A percentile compares a stretch with the other conserved stretches of the same genome.
Conservation (phyloP, 2,888 invertebrate species). For the Drosophila testacea region DNA sequence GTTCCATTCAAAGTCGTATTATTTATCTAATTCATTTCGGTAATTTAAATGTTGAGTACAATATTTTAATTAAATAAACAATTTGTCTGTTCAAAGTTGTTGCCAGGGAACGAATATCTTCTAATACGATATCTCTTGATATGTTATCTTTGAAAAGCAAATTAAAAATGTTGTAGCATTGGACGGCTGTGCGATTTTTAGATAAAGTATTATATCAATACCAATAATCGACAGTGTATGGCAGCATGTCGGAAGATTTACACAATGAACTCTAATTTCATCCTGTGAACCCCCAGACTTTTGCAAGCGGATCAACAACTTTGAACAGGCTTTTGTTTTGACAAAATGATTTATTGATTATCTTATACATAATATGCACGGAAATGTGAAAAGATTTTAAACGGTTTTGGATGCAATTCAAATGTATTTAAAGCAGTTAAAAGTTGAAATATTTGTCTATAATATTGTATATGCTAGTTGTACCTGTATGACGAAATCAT, state of each 20-base stretch:
- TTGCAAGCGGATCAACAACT: conserved; percentile 24
- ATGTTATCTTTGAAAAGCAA: conserved; percentile 21
- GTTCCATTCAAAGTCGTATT: conserved; percentile 42
- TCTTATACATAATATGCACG: conserved; percentile 9
- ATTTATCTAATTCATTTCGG: conserved; percentile 52
- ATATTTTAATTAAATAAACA: conserved; percentile 11
- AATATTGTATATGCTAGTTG: background rate
- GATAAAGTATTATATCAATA: conserved; percentile 18
- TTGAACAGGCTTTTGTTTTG: conserved; percentile 47
- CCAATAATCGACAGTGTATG: conserved; percentile 12
- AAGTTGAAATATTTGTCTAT: conserved; percentile 13
- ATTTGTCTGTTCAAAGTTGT: conserved; percentile 49
- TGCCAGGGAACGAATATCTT: conserved; percentile 1
- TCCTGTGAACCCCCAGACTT: background rate
- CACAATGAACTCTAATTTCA: background rate
- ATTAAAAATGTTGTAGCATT: conserved; percentile 22
- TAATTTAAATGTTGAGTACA: conserved; percentile 33
- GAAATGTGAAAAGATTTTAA: conserved; percentile 69
- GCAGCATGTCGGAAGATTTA: background rate
- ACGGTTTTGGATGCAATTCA: conserved; percentile 50
- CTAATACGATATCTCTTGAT: conserved; percentile 20
- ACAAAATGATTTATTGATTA: conserved; percentile 2
- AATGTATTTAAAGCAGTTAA: background rate
- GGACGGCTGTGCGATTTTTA: conserved; percentile 66
- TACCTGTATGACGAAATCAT: background rate